Evolutionary conservation across 1,140 invertebrate genomes (phyloP).

Genomic region (Gryon sp.): DNA sequence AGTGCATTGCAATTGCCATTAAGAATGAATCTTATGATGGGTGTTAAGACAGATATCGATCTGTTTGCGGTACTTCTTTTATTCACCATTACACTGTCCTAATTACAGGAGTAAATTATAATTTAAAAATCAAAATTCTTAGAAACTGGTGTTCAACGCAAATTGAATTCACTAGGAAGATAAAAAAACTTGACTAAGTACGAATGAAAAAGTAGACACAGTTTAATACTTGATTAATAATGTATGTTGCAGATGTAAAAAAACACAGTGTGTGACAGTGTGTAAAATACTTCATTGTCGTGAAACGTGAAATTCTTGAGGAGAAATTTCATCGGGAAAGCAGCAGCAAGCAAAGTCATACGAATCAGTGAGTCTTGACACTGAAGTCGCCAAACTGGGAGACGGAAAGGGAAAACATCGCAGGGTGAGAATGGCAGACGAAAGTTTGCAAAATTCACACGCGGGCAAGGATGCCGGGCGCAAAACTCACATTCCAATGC

Average conservation of each 20-base stretch:
- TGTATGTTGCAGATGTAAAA: slow-evolving; percentile 37
- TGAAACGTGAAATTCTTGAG: slow-evolving; percentile 52
- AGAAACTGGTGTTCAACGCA: no score
- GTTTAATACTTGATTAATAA: no score
- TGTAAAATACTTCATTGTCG: slow-evolving; percentile 38
- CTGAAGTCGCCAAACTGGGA: slow-evolving; percentile 73
- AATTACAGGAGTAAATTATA: no score
- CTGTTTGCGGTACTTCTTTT: no score
- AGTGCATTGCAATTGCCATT: no score
- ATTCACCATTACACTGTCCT: no score
- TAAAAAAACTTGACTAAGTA: no score
- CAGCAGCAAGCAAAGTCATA: slow-evolving; percentile 24
- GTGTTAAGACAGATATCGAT: no score
- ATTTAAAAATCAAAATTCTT: no score
- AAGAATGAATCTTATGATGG: no score
- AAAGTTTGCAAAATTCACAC: slow-evolving; percentile 71
- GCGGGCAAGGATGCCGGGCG: slow-evolving; percentile 69
- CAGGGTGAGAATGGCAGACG: slow-evolving; percentile 78
- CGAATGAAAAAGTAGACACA: no score
- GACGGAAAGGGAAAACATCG: slow-evolving; percentile 75
- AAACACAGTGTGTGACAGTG: background rate
- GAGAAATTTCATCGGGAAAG: slow-evolving; percentile 60
- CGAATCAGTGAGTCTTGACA: slow-evolving; percentile 27
- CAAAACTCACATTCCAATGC: slow-evolving; percentile 68
- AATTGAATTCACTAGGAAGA: no score